Conservation (phyloP, 2,113 vertebrate genomes). For the Hiodon alosoides region DNA sequence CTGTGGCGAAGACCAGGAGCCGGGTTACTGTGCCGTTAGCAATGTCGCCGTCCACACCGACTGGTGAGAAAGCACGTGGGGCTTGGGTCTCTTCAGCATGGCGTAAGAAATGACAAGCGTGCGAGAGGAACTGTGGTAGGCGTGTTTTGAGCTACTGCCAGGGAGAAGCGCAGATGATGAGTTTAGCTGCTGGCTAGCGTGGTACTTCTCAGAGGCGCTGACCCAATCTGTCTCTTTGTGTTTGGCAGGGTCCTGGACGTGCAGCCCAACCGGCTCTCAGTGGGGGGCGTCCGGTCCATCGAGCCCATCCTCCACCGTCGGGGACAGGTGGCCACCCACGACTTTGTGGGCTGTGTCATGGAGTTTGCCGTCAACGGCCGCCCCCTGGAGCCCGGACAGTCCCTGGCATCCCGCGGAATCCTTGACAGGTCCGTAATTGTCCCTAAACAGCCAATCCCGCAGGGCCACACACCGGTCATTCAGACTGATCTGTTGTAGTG, state of each 20-base stretch:
- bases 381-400: conserved; percentile 91
- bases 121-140: no score
- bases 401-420: conserved; percentile 81
- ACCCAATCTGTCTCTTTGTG: conserved; percentile 12
- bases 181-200: neutral
- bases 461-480: no score
- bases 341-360: conserved; percentile 97
- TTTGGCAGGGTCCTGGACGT: conserved; percentile 84
- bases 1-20: conserved; percentile 86
- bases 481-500: no score
- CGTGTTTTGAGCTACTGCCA: neutral
- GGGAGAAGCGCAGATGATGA: neutral
- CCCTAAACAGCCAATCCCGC: neutral
- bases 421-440: conserved; percentile 75
- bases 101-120: no score
- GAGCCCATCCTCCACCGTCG: conserved; percentile 84
- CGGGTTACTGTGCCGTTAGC: conserved; percentile 88
- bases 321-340: conserved; percentile 87
- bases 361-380: conserved; percentile 96
- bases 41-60: conserved; percentile 85
- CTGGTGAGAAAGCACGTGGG: conserved; percentile 66
- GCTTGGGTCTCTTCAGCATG: no score
- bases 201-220: conserved; percentile 18
- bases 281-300: conserved; percentile 82
- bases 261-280: conserved; percentile 86